Conservation (phyloP, 2,113 vertebrate genomes). For the Cranoglanis bouderius region DNA sequence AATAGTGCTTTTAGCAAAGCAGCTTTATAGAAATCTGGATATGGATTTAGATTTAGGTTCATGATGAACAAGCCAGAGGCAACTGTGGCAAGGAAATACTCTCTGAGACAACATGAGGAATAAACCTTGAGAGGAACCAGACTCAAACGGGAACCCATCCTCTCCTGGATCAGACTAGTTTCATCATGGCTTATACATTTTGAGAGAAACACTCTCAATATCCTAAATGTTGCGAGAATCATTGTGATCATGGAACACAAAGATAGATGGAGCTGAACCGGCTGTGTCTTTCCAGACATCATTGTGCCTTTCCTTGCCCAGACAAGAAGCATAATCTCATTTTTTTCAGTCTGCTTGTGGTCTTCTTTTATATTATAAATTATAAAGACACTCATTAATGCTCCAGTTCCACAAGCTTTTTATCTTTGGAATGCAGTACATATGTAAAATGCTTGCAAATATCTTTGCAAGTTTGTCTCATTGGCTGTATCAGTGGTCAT, state of each 20-base stretch:
- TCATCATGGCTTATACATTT: not conserved
- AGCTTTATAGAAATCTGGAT: not conserved
- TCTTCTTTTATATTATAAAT: not conserved
- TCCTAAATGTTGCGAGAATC: not conserved
- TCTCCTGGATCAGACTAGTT: not conserved
- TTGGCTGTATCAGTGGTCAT: not conserved
- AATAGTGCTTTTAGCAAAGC: too few species aligned
- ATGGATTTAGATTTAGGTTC: not conserved
- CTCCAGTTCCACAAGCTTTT: not conserved
- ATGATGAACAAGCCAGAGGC: not conserved
- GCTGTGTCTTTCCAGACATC: not conserved
- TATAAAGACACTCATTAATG: not conserved
- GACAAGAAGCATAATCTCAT: not conserved
- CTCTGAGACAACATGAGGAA: not conserved
- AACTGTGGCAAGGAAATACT: not conserved
- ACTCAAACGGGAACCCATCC: not conserved
- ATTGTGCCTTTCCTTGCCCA: not conserved
- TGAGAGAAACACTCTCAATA: not conserved
- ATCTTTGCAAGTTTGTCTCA: not conserved
- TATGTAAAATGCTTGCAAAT: not conserved
- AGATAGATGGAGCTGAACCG: not conserved
- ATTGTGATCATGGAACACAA: not conserved
- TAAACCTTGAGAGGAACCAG: not conserved
- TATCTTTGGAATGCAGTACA: not conserved
- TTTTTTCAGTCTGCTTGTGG: not conserved